A percentile compares a stretch with the other conserved stretches of the same genome.
phyloP scores from a whole-genome alignment of 2,113 vertebrate species.

The Gasterosteus nipponicus region DNA sequence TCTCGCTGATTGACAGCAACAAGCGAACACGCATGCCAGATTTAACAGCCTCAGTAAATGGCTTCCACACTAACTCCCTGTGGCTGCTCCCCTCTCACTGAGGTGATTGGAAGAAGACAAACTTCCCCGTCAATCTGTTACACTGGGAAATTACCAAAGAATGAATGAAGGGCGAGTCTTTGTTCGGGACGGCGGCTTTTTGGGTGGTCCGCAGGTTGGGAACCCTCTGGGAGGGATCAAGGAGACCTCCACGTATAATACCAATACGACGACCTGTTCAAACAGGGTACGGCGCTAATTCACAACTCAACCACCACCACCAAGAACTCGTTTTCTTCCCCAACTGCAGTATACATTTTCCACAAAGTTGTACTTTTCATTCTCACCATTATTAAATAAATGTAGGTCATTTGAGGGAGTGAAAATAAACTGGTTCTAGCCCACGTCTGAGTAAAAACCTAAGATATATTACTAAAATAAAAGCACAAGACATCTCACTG shows the following conservation, averaged over 20 bases:
- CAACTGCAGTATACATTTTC: conserved; percentile 43
- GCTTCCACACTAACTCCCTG: conserved; percentile 7
- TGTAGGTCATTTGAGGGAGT: conserved; percentile 37
- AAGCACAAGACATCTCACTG: conserved; percentile 9
- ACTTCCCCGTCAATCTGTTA: conserved; percentile 67
- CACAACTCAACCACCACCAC: conserved; percentile 46
- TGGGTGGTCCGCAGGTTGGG: conserved; percentile 77
- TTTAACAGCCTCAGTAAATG: conserved; percentile 41
- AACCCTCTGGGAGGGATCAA: conserved; percentile 77
- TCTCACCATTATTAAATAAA: conserved; percentile 47
- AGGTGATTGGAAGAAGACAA: conserved; percentile 56
- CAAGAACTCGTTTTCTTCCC: conserved; percentile 25
- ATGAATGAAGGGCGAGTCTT: conserved; percentile 70
- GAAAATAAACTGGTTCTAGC: conserved; percentile 47
- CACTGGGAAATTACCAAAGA: conserved; percentile 71
- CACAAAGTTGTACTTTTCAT: conserved; percentile 46
- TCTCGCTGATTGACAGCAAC: conserved; percentile 18
- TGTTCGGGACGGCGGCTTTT: conserved; percentile 67
- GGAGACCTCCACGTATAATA: conserved; percentile 68
- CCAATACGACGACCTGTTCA: conserved; percentile 56
- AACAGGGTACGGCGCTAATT: conserved; percentile 59
- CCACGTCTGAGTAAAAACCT: conserved; percentile 43
- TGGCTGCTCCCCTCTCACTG: conserved; percentile 23
- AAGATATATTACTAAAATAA: conserved; percentile 22
- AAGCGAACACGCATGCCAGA: conserved; percentile 30